A percentile compares a stretch with the other conserved stretches of the same genome.
Evolutionary conservation across 2,888 invertebrate genomes (phyloP).

Genomic region (Dyspetes luteomarginatus): DNA sequence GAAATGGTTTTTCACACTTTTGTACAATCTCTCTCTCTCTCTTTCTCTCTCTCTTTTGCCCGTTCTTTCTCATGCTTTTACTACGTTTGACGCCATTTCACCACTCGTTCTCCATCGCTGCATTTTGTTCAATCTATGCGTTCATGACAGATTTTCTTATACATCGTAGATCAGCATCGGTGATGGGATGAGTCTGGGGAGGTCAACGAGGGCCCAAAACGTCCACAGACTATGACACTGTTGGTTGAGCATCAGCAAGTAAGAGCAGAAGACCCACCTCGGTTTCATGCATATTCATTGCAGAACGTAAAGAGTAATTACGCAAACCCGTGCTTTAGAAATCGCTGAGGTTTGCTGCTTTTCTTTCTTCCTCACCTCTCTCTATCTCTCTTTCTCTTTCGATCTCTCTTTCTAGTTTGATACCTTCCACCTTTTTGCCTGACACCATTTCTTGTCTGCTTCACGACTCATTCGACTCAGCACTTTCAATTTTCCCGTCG

Average conservation of each 20-base stretch:
- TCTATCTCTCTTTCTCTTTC: background rate
- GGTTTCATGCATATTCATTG: constrained; percentile 47
- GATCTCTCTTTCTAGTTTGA: background rate
- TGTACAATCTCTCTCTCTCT: constrained; percentile 10
- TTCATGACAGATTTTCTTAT: too few species aligned
- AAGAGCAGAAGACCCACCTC: constrained; percentile 14
- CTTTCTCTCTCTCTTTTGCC: background rate
- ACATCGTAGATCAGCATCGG: too few species aligned
- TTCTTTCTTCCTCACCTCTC: background rate
- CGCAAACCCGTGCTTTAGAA: constrained; percentile 45
- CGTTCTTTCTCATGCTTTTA: constrained; percentile 10
- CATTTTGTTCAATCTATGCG: too few species aligned
- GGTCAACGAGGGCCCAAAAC: background rate
- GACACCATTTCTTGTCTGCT: background rate
- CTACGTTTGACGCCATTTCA: background rate
- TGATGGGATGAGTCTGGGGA: background rate
- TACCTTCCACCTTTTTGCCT: background rate
- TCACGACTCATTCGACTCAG: background rate
- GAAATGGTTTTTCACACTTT: constrained; percentile 31
- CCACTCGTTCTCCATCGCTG: background rate
- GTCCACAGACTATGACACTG: background rate
- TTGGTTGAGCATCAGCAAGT: background rate
- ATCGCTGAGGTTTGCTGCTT: constrained; percentile 30
- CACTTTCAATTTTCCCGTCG: background rate
- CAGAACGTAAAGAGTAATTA: constrained; percentile 38